A percentile compares a stretch with the other conserved stretches of the same genome.
phyloP scores from a whole-genome alignment of 2,113 vertebrate genomes.

The Calonectris borealis region DNA sequence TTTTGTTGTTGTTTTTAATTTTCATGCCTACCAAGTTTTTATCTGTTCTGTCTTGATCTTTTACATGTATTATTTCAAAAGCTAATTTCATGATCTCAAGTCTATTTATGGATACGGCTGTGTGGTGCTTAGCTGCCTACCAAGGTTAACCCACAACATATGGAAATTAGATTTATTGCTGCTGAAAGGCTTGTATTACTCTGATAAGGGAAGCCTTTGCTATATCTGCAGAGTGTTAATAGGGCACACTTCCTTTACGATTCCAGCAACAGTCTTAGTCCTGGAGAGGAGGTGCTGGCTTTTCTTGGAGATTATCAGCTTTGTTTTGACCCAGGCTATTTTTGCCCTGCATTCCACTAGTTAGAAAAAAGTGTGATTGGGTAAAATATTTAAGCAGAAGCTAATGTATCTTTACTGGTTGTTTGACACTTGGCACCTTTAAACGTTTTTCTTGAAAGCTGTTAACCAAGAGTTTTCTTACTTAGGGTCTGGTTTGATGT shows the following conservation, averaged over 20 bases:
- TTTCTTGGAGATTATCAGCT: not conserved
- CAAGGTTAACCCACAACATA: not conserved
- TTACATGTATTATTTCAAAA: not conserved
- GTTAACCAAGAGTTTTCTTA: not conserved
- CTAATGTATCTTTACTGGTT: not conserved
- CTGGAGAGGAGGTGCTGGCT: not conserved
- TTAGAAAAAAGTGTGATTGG: not conserved
- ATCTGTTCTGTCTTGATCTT: not conserved
- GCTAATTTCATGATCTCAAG: not conserved
- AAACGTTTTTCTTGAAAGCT: not conserved
- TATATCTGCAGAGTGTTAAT: not conserved
- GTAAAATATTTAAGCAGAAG: not conserved
- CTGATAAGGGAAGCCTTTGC: not conserved
- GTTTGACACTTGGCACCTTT: not conserved
- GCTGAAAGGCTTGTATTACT: not conserved
- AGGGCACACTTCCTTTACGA: not conserved
- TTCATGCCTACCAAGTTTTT: not conserved
- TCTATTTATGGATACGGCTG: not conserved
- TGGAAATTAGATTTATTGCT: not conserved
- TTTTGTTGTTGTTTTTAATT: not conserved
- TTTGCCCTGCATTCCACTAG: not conserved
- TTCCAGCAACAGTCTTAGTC: not conserved
- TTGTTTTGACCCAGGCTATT: not conserved
- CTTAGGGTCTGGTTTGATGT: not conserved
- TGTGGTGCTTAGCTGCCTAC: not conserved